Evolutionary conservation across 2,888 invertebrate genomes (phyloP), one percentile per base, ranked within the genome.

Genomic region (Abrostola tripartita): DNA sequence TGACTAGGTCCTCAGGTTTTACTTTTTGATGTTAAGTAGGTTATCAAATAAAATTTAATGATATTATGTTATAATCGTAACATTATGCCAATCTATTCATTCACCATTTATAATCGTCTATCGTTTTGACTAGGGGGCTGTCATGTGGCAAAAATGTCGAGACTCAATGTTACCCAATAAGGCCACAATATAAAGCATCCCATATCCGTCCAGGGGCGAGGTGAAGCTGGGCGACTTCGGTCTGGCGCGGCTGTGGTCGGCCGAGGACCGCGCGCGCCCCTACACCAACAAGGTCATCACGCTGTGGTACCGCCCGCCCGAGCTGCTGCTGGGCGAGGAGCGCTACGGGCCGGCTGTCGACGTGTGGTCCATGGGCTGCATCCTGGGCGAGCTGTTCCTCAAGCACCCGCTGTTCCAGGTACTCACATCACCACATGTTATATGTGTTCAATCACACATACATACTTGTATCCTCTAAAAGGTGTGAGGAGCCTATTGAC

Each of bases 141-240:
- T 2, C 24, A 24, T 4, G 24, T 24, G 24, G 24, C 24, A 1
- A 2, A 24, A 2, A 24, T 24, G 24, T 2, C 4, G n/a, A n/a
- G n/a, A n/a, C n/a, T n/a, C n/a, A n/a, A n/a, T n/a, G n/a, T n/a
- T n/a, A n/a, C n/a, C n/a, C n/a, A n/a, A 24, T 24, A 24, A 24
- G 1, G 4, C 24, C 24, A 24, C 24, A 24, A 24, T 24, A 24
- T 24, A 24, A 2, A 24, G 4, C 4, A 24, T 24, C 24, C 24
- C 24, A 1, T 2, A 24, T 24, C 24, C 24, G 6, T 1, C 10
- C 88, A 99, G 99, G 89, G 99, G 99, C 44, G 98, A 99, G 95
- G 98, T 99, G n/a, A 99, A 99, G 90, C 95, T 99, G 68, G 99
- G 99, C 7, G 99, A 99, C 95, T 99, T 99, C 92, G 99, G 99